A percentile compares a stretch with the other conserved stretches of the same genome.
These are phyloP conservation scores for Heterodera carotae DNA, from an alignment of 1,140 invertebrate species.

Conservation along the genomic window DNA sequence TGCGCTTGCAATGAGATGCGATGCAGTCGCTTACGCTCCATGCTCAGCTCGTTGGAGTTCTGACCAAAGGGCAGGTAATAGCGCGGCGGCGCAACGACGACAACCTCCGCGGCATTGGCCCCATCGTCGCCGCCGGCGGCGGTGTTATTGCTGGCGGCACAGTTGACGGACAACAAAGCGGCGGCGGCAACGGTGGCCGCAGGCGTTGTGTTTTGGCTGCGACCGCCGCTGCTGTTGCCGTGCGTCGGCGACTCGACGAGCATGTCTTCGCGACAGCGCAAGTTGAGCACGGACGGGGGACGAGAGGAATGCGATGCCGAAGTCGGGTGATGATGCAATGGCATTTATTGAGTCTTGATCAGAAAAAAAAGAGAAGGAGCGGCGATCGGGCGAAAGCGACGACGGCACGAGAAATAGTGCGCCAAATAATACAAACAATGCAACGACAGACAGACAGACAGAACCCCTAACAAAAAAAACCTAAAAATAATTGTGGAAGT, in stretches of 20 bases:
- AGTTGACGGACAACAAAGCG: no score
- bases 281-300: background rate
- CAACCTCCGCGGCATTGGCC: background rate
- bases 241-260: background rate
- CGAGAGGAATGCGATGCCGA: background rate
- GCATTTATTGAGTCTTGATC: no score
- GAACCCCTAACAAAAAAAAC: no score
- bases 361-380: no score
- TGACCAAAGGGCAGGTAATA: background rate
- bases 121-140: background rate
- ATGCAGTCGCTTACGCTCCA: constrained; percentile 2
- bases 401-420: no score
- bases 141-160: constrained; percentile 16
- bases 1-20: constrained; percentile 3
- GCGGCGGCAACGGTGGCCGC: no score
- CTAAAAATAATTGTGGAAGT: no score
- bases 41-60: constrained; percentile 16
- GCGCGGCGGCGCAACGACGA: background rate
- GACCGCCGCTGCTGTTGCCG: no score
- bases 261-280: background rate
- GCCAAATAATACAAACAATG: no score
- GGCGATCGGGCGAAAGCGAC: no score
- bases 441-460: no score
- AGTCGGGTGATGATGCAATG: background rate
- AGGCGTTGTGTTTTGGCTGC: no score